phyloP scores from a whole-genome alignment of 2,888 invertebrate species.

The Oscheius myriophilus region DNA sequence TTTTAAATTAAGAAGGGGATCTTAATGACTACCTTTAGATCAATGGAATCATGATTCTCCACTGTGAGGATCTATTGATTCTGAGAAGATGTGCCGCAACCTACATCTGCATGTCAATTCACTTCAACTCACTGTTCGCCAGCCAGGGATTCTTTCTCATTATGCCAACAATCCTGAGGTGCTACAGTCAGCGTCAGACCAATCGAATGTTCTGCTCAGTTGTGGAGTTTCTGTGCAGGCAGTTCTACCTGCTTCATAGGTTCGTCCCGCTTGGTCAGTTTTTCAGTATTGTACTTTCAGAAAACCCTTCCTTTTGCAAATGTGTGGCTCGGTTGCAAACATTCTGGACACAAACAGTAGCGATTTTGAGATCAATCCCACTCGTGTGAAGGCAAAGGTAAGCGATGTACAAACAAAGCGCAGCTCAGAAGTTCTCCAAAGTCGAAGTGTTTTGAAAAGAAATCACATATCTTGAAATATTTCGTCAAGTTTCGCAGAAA shows the following conservation, averaged over 20 bases:
- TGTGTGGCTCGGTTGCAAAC: slow-evolving; percentile 97
- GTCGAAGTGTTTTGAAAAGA: too few species aligned
- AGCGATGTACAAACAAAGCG: too few species aligned
- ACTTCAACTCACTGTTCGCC: slow-evolving; percentile 98
- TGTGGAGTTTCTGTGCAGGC: slow-evolving; percentile 96
- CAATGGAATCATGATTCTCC: slow-evolving; percentile 93
- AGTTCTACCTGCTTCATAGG: slow-evolving; percentile 95
- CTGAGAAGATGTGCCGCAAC: slow-evolving; percentile 92
- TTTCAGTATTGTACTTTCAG: background rate
- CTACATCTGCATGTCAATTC: slow-evolving; percentile 94
- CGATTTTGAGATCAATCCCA: slow-evolving; percentile 85
- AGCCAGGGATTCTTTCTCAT: slow-evolving; percentile 91
- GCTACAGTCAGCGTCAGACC: slow-evolving; percentile 96
- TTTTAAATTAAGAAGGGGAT: background rate
- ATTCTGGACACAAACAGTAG: slow-evolving; percentile 83
- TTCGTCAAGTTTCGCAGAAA: too few species aligned
- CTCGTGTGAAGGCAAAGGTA: slow-evolving; percentile 78
- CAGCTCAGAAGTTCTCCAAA: too few species aligned
- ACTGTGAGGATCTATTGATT: slow-evolving; percentile 95
- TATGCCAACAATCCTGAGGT: slow-evolving; percentile 94
- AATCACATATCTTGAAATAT: too few species aligned
- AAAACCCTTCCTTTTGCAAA: slow-evolving; percentile 73
- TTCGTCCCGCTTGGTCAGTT: too few species aligned
- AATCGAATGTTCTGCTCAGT: slow-evolving; percentile 93
- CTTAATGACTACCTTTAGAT: slow-evolving; percentile 35